Evolutionary conservation across 1,140 invertebrate species (phyloP).

Genomic region (Popillia japonica): DNA sequence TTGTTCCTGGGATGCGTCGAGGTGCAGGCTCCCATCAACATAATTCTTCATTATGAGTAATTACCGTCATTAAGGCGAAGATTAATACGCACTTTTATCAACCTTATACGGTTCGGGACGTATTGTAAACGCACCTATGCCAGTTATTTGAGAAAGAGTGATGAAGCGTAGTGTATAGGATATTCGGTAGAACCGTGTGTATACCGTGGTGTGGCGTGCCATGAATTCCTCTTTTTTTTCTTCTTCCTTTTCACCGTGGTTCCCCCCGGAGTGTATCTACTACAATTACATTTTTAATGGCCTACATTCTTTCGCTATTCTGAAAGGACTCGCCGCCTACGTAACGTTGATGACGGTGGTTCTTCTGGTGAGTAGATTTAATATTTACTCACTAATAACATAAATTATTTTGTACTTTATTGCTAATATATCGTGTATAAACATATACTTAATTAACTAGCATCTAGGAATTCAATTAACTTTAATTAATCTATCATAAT

Average conservation of each 20-base stretch:
- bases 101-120: not conserved
- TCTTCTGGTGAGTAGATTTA: too few species aligned
- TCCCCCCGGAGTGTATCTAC: not conserved
- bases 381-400: too few species aligned
- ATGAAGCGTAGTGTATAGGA: not conserved
- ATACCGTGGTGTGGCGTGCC: not conserved
- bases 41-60: conserved; percentile 19
- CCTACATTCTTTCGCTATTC: conserved; percentile 10
- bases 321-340: not conserved
- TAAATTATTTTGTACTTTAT: too few species aligned
- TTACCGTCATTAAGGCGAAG: not conserved
- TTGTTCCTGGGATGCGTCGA: too few species aligned
- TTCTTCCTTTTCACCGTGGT: not conserved
- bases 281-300: conserved; percentile 16
- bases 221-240: not conserved
- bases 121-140: conserved; percentile 1
- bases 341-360: not conserved
- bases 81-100: conserved; percentile 12
- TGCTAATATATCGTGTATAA: too few species aligned
- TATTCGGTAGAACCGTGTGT: not conserved
- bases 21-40: not conserved
- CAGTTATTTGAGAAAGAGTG: not conserved
- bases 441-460: too few species aligned
- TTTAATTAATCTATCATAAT: too few species aligned
- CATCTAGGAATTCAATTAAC: too few species aligned